phyloP scores from a whole-genome alignment of 1,140 invertebrate species.

The Drosophila nikananu region DNA sequence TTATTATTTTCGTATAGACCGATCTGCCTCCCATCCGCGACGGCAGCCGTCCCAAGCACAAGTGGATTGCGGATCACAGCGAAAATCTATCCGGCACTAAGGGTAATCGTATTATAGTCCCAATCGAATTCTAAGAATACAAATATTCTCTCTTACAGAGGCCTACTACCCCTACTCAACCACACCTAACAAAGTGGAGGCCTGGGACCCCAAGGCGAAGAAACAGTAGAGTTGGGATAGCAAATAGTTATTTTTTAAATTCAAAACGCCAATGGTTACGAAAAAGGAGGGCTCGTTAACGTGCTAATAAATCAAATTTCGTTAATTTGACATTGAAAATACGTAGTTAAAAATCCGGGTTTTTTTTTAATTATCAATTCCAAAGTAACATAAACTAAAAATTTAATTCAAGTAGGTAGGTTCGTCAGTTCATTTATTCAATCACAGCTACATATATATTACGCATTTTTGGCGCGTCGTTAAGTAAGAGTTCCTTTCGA shows the following conservation, averaged over 20 bases:
- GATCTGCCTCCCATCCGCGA: conserved; percentile 88
- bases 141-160: conserved; percentile 53
- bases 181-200: conserved; percentile 92
- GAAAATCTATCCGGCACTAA: conserved; percentile 94
- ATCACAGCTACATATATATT: conserved; percentile 16
- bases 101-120: conserved; percentile 61
- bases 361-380: too few species aligned
- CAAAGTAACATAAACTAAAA: not conserved
- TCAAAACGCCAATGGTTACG: conserved; percentile 44
- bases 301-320: conserved; percentile 57
- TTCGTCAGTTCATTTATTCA: conserved; percentile 12
- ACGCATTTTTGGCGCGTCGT: conserved; percentile 21
- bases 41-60: conserved; percentile 90
- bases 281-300: not conserved
- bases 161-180: conserved; percentile 97
- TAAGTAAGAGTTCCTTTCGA: not conserved
- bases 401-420: not conserved
- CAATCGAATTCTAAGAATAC: not conserved
- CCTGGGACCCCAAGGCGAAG: conserved; percentile 90
- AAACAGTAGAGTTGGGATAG: conserved; percentile 55
- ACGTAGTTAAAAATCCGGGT: too few species aligned
- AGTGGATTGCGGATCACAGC: conserved; percentile 94
- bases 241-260: conserved; percentile 54
- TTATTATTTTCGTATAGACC: conserved; percentile 56
- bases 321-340: conserved; percentile 23